A percentile compares a stretch with the other conserved stretches of the same genome.
Evolutionary conservation across 2,888 invertebrate species (phyloP).

Genomic region (Tetrapedia diversipes): DNA sequence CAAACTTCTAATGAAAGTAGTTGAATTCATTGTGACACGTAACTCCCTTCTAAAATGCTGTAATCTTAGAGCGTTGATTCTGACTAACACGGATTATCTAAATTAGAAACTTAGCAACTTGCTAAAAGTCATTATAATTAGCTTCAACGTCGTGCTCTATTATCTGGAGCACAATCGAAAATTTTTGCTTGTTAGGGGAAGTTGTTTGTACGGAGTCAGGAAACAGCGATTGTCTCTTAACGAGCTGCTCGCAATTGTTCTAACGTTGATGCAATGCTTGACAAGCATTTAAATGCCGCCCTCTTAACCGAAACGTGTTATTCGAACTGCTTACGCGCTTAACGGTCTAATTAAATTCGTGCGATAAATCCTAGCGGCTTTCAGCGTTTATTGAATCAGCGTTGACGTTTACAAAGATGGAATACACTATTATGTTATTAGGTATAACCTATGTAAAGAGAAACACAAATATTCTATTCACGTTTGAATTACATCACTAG

Average conservation of each 20-base stretch:
- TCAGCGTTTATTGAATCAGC: neutral
- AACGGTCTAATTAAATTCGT: neutral
- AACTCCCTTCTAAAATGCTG: neutral
- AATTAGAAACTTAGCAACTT: neutral
- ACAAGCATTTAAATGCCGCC: neutral
- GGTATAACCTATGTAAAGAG: slow-evolving; percentile 2
- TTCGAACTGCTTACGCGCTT: neutral
- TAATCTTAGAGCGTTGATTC: neutral
- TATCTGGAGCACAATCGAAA: neutral
- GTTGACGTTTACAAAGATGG: neutral
- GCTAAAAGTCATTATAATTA: neutral
- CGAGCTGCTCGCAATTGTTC: slow-evolving; percentile 9
- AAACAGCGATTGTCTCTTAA: slow-evolving; percentile 18
- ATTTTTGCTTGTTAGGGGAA: neutral
- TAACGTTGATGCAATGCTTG: neutral
- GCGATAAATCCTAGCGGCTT: neutral
- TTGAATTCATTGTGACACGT: no score
- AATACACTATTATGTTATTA: neutral
- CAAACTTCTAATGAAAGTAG: neutral
- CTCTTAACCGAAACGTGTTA: slow-evolving; percentile 2
- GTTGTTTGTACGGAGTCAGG: neutral
- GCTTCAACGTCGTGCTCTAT: neutral
- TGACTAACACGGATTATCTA: neutral
- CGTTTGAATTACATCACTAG: slow-evolving; percentile 36
- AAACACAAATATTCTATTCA: slow-evolving; percentile 29